Evolutionary conservation across 1,140 invertebrate genomes (phyloP).

Genomic region (Pseudomyrmex gracilis): DNA sequence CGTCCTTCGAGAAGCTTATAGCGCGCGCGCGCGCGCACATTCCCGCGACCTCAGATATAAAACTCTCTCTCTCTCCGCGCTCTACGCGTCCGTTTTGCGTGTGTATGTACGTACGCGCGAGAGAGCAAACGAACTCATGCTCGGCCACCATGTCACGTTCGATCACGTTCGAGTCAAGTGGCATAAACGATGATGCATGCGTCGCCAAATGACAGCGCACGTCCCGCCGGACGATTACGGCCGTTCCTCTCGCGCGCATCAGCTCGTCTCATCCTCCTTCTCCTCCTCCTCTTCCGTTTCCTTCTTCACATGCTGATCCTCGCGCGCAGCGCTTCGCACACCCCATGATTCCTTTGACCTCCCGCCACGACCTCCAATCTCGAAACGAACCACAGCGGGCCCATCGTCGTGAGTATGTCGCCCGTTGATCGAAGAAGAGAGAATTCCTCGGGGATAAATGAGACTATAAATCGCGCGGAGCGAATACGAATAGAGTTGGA

Average conservation of each 20-base stretch:
- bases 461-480: constrained; percentile 66
- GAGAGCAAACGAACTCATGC: constrained; percentile 56
- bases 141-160: constrained; percentile 66
- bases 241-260: constrained; percentile 35
- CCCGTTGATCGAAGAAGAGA: constrained; percentile 63
- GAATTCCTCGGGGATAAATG: constrained; percentile 50
- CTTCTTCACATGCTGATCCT: neutral
- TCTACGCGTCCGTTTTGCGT: neutral
- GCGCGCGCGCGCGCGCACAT: no score
- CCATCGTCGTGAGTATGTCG: constrained; percentile 66
- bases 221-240: constrained; percentile 60
- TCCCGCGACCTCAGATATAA: constrained; percentile 62
- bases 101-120: constrained; percentile 21
- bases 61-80: constrained; percentile 63
- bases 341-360: constrained; percentile 68
- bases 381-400: constrained; percentile 63
- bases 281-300: neutral
- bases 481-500: constrained; percentile 67
- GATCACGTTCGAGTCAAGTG: constrained; percentile 72
- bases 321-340: neutral
- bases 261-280: neutral
- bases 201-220: constrained; percentile 71
- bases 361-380: constrained; percentile 69
- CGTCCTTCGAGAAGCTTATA: constrained; percentile 22
- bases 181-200: constrained; percentile 75